Percentiles rank a stretch among this genome's conserved stretches.
phyloP scores from a whole-genome alignment of 2,797 vertebrate genomes.

The Fundulus diaphanus region DNA sequence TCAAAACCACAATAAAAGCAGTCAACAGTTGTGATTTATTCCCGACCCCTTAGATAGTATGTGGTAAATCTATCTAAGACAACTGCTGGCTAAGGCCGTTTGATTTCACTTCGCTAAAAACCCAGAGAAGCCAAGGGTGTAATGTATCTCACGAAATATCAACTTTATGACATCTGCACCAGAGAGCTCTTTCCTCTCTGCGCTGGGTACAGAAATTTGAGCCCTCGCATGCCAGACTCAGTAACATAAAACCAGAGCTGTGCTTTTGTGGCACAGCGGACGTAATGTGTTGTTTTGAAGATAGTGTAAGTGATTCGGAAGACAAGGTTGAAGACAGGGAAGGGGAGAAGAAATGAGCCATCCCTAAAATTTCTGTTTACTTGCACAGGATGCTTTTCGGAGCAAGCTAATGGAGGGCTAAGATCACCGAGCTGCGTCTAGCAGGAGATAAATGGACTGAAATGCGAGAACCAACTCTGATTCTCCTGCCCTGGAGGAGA shows the following conservation, averaged over 20 bases:
- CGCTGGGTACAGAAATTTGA: constrained; percentile 33
- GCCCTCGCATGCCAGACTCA: constrained; percentile 59
- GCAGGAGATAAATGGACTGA: constrained; percentile 76
- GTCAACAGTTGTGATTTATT: constrained; percentile 70
- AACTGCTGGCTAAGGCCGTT: constrained; percentile 66
- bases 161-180: constrained; percentile 67
- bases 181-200: constrained; percentile 62
- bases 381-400: constrained; percentile 60
- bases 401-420: constrained; percentile 73
- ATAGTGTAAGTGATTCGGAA: constrained; percentile 35
- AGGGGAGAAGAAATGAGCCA: constrained; percentile 57
- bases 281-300: constrained; percentile 45
- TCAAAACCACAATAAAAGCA: constrained; percentile 39
- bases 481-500: constrained; percentile 63
- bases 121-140: constrained; percentile 65
- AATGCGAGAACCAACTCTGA: constrained; percentile 76
- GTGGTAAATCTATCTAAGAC: constrained; percentile 62
- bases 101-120: constrained; percentile 67
- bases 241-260: constrained; percentile 46
- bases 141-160: constrained; percentile 78
- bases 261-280: constrained; percentile 10
- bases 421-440: constrained; percentile 75
- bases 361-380: constrained; percentile 70
- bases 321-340: constrained; percentile 28
- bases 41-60: constrained; percentile 42